Evolutionary conservation across 2,113 vertebrate species (phyloP), one percentile per base, ranked within the genome.

Genomic region (Motacilla alba): DNA sequence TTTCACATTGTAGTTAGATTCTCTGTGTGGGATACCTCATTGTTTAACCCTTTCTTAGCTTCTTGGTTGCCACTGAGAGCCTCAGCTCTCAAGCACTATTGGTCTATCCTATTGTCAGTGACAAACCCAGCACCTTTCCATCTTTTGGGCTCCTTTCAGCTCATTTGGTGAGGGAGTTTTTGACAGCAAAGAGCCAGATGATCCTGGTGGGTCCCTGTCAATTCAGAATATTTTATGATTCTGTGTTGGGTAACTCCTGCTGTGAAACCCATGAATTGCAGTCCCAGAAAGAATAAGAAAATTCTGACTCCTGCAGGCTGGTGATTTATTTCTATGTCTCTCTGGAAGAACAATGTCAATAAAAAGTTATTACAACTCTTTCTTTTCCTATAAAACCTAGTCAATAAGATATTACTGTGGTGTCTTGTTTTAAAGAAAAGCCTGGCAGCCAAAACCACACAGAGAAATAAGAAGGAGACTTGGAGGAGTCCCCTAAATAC

Each of bases 361-460:
- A 97, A 88, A 95, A 96, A 94, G 94, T 96, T 97, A 97, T 96
- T 96, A 92, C 84, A 94, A 85, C 62, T 85, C 68, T 91, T 93
- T 88, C 56, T 96, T 95, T 93, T 89, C 90, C 90, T 79, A 78
- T 82, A 90, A 91, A 94, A 87, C 78, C 30, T 55, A 87, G 91
- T 94, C 97, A 95, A 93, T 96, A 95, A 78, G 74, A 75, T 81
- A 96, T 94, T 96, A 95, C 93, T 92, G 76, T 2, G 0, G 44
- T 41, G 72, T 59, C 80, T 82, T 95, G 28, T 83, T 95, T 93
- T 77, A 87, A 95, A 94, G 62, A 53, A 90, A 96, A 93, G 30
- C 41, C 75, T 93, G 78, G 68, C 66, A 94, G 76, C 21, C 72
- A 83, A 90, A 90, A 87, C 21, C 69, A 78, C 72, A 50, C 68